These are phyloP conservation scores for Ascidia mentula DNA, from an alignment of 23 tunicate genomes.

Conservation along the genomic window DNA sequence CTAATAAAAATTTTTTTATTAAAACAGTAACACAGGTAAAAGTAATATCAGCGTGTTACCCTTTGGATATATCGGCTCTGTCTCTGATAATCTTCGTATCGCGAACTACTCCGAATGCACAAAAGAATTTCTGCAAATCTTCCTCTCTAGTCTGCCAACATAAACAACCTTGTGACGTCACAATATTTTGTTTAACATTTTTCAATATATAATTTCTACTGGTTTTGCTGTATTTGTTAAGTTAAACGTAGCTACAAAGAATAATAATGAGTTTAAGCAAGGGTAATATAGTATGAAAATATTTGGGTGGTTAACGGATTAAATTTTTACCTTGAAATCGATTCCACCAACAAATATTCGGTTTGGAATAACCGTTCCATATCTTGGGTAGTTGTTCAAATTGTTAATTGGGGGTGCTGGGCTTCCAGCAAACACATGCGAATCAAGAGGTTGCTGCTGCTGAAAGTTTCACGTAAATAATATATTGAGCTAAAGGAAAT, in stretches of 20 bases:
- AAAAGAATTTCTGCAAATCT: slow-evolving; percentile 92
- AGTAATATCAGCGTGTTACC: too few relatives aligned
- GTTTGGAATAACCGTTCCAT: slow-evolving; percentile 92
- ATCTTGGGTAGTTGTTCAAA: slow-evolving; percentile 35
- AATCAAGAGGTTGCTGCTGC: background rate
- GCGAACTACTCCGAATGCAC: slow-evolving; percentile 81
- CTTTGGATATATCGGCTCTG: slow-evolving; percentile 97
- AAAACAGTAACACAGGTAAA: too few relatives aligned
- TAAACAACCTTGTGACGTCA: too few relatives aligned
- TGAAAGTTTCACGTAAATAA: too few relatives aligned
- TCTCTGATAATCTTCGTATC: slow-evolving; percentile 97
- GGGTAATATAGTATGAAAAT: too few relatives aligned
- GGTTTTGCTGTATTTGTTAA: too few relatives aligned
- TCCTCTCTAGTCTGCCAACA: slow-evolving; percentile 89
- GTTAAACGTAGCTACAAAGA: background rate
- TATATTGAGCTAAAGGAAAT: too few relatives aligned
- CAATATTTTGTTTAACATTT: too few relatives aligned
- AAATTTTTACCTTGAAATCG: slow-evolving; percentile 79
- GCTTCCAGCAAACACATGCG: background rate
- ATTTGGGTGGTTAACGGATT: too few relatives aligned
- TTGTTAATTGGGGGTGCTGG: background rate
- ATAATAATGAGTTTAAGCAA: background rate
- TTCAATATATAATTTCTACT: too few relatives aligned
- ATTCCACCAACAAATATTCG: slow-evolving; percentile 97
- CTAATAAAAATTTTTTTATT: too few relatives aligned